Evolutionary conservation across 2,797 vertebrate species (phyloP), one percentile per base, ranked within the genome.

Genomic region (Myotis daubentonii): DNA sequence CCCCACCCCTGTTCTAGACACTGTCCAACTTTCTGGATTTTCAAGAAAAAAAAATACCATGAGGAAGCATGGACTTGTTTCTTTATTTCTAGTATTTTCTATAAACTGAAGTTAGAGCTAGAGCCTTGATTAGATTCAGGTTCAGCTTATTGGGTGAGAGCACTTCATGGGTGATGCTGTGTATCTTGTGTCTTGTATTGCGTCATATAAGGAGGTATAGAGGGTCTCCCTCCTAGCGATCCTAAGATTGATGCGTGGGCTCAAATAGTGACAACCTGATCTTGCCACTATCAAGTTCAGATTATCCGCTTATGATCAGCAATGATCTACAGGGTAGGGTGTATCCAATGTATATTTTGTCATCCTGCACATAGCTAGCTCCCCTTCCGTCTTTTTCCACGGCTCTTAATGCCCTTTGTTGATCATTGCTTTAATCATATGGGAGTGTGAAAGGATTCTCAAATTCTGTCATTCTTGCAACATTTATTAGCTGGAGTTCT

Each of bases 401-500:
- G 71, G 49, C 36, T 85, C 82, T 82, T 41, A 65, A 41, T 12
- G 13, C 70, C 70, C 19, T 30, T 38, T 38, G 65, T 28, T 83
- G 55, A 70, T 74, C 41, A 65, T 47, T 80, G 51, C 57, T 87
- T n/a, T 92, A 80, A 70, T 83, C 19, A 70, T 80, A 62, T 3
- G 30, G 23, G n/a, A 7, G 12, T 66, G 20, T 70, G 66, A 75
- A 80, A n/a, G 47, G 28, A 65, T 72, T 80, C 55, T 87, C 30
- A 86, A 70, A 41, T 95, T 79, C 36, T 87, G 36, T 75, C 36
- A 65, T 89, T 89, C 36, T 55, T 57, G 33, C 28, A 23, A 44
- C 6, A 30, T 86, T 86, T 86, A 28, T 78, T 94, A 92, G 20
- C 49, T 91, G 22, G 41, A 60, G n/a, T 80, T 93, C 60, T 84